Evolutionary conservation across 2,113 vertebrate species (phyloP), one percentile per base, ranked within the genome.

Genomic region (Eubucco bourcierii): DNA sequence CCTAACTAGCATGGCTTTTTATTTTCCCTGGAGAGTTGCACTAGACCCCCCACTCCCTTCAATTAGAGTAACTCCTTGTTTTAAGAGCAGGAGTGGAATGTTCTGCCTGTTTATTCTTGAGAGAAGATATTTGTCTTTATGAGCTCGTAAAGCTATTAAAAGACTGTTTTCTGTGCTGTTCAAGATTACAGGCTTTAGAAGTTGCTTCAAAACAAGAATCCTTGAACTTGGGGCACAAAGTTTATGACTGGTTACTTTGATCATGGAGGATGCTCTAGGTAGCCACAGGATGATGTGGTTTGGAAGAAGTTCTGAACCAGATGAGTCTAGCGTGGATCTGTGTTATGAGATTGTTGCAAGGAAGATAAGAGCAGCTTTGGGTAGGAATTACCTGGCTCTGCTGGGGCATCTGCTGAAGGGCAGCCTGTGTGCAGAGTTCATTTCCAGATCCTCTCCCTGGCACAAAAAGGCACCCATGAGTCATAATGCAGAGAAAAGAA

Each of bases 91-190:
- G 39, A 84, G 63, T 73, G 93, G 89, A 87, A 95, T 92, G 93
- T 90, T 84, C 71, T 68, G 74, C 80, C 52, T 81, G 73, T 87
- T 92, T 87, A 79, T 95, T 94, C 81, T 68, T 87, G 74, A 71
- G 63, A 53, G 44, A 90, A 86, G 74, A 61, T 90, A 75, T 63
- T 93, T 92, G 89, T 72, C 84, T 94, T 92, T 84, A 87, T 65
- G 70, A 87, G 91, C 87, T 92, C 2, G 53, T 96, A 92, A 95
- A 93, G 50, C 87, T 94, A 87, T 94, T 95, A 87, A 94, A 95
- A 88, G 93, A 58, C 71, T 80, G 7, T 1, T 76, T 94, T 92
- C 86, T 95, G 44, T 66, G 81, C 28, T 39, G 50, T 39, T 64
- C 14, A 31, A 71, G 59, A 65, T 95, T 89, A 47, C 9, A 53